Evolutionary conservation across 2,113 vertebrate species (phyloP).

Genomic region (Catharus fuscescens): DNA sequence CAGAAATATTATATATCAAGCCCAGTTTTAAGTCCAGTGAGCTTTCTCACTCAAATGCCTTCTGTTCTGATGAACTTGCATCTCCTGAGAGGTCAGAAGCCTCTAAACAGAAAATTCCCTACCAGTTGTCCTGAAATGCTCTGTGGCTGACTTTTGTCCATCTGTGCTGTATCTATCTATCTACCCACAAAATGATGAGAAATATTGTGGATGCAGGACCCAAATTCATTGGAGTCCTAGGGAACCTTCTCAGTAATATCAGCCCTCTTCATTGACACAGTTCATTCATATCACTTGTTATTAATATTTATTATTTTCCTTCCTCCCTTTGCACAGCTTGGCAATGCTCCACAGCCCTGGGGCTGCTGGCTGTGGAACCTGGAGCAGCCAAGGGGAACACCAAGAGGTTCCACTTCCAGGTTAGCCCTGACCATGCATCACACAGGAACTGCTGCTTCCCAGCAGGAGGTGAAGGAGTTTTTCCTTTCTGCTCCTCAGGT

Average conservation of each 20-base stretch:
- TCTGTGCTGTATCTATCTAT: background rate
- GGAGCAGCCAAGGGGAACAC: background rate
- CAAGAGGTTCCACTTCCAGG: background rate
- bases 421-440: background rate
- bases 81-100: background rate
- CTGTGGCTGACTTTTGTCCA: background rate
- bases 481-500: background rate
- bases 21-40: background rate
- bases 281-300: background rate
- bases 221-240: background rate
- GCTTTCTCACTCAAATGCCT: background rate
- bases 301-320: background rate
- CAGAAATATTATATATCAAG: background rate
- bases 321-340: background rate
- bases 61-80: background rate
- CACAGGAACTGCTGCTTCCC: background rate
- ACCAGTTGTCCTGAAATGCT: background rate
- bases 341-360: background rate
- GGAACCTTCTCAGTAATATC: background rate
- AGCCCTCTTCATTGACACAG: background rate
- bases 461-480: background rate
- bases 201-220: background rate
- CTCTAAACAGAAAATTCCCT: background rate
- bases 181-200: background rate
- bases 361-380: background rate